phyloP scores from a whole-genome alignment of 2,797 vertebrate species.

The Enteromius paludinosus region DNA sequence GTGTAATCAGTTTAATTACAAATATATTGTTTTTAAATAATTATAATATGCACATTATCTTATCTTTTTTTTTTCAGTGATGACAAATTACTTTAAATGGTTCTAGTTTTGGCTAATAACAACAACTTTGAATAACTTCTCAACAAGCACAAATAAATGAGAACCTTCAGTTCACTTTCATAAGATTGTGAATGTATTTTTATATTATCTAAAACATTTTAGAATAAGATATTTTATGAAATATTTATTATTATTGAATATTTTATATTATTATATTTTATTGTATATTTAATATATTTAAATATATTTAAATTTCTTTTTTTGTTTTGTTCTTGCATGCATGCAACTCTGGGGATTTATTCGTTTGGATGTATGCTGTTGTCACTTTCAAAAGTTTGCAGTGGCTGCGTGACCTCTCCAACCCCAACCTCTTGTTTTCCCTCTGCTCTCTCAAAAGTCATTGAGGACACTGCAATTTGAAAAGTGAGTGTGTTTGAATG shows the following conservation, averaged over 20 bases:
- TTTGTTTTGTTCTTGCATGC: too few species aligned
- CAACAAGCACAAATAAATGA: not conserved
- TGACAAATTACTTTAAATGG: not conserved
- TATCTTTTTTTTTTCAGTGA: not conserved
- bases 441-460: constrained; percentile 18
- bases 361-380: not conserved
- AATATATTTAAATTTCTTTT: not conserved
- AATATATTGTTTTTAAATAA: not conserved
- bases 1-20: not conserved
- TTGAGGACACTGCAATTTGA: not conserved
- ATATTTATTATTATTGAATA: too few species aligned
- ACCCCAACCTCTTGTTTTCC: not conserved
- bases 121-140: not conserved
- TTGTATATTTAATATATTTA: not conserved
- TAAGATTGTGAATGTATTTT: not conserved
- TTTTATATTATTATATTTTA: too few species aligned
- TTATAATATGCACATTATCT: not conserved
- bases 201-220: not conserved
- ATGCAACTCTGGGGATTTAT: not conserved
- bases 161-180: not conserved
- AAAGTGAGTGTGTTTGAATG: constrained; percentile 43
- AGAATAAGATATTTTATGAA: too few species aligned
- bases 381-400: constrained; percentile 7
- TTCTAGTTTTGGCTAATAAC: not conserved
- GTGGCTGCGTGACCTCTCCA: not conserved